Percentiles rank a stretch among this genome's conserved stretches.
phyloP scores from a whole-genome alignment of 2,888 invertebrate species.

The Trissoscelio sp. region DNA sequence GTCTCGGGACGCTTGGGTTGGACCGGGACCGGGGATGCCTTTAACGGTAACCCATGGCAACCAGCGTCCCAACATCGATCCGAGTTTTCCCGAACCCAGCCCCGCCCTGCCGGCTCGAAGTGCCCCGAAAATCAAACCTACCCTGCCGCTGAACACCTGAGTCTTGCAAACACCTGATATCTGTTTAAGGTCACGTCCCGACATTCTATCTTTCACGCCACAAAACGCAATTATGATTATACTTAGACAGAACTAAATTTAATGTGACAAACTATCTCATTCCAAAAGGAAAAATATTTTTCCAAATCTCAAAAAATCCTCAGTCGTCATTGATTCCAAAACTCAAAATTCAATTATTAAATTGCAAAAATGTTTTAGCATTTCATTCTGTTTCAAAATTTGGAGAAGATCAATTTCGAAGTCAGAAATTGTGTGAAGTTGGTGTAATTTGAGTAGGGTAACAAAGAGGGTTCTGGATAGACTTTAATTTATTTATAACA shows the following conservation, averaged over 20 bases:
- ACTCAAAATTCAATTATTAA: too few relatives aligned
- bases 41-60: conserved; percentile 83
- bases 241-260: background rate
- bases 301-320: too few relatives aligned
- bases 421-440: too few relatives aligned
- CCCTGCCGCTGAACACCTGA: conserved; percentile 55
- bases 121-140: conserved; percentile 68
- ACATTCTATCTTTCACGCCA: conserved; percentile 25
- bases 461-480: too few relatives aligned
- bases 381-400: too few relatives aligned
- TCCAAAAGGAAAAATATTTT: too few relatives aligned
- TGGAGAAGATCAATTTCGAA: too few relatives aligned
- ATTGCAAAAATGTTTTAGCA: too few relatives aligned
- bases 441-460: too few relatives aligned
- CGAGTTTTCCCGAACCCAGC: conserved; percentile 82
- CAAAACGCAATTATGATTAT: conserved; percentile 27
- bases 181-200: conserved; percentile 59
- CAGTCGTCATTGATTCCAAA: too few relatives aligned
- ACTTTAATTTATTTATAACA: too few relatives aligned
- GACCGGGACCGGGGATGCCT: conserved; percentile 80
- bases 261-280: background rate
- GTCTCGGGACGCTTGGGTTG: conserved; percentile 73
- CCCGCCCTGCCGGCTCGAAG: conserved; percentile 78
- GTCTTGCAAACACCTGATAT: conserved; percentile 62
- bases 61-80: conserved; percentile 83